Conservation (phyloP, 2,113 vertebrate species). For the Dicerorhinus sumatrensis region DNA sequence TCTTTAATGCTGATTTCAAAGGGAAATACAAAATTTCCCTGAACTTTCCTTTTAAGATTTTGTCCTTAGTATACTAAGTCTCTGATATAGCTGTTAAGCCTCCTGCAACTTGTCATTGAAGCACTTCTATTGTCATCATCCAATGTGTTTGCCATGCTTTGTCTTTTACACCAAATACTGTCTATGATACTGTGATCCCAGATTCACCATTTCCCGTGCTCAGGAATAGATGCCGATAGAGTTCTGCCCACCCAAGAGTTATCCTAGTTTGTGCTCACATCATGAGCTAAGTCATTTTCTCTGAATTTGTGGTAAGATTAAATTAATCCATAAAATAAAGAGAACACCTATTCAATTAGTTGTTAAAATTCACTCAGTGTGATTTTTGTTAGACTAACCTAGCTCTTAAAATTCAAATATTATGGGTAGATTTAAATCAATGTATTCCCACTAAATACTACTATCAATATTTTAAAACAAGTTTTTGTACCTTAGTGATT, state of each 20-base stretch:
- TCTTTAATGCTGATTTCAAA: neutral
- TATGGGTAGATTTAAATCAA: neutral
- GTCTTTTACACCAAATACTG: neutral
- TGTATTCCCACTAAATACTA: neutral
- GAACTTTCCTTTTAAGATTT: neutral
- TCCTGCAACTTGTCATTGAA: fast-evolving
- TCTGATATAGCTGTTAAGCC: fast-evolving
- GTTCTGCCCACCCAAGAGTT: too few species aligned
- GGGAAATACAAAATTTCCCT: neutral
- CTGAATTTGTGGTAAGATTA: neutral
- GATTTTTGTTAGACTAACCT: neutral
- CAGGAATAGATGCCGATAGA: neutral
- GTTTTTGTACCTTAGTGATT: neutral
- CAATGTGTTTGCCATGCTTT: neutral
- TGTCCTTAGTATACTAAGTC: neutral
- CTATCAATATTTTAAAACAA: neutral
- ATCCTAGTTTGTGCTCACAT: neutral
- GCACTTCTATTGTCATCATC: fast-evolving
- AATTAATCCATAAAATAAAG: neutral
- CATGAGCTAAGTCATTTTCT: neutral
- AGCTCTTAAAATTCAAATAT: neutral
- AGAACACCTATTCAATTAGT: neutral
- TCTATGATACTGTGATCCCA: neutral
- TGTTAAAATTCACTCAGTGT: neutral
- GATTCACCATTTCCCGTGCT: neutral